These are phyloP conservation scores for Dicerorhinus sumatrensis DNA, from an alignment of 2,113 vertebrate species.

Conservation along the genomic window DNA sequence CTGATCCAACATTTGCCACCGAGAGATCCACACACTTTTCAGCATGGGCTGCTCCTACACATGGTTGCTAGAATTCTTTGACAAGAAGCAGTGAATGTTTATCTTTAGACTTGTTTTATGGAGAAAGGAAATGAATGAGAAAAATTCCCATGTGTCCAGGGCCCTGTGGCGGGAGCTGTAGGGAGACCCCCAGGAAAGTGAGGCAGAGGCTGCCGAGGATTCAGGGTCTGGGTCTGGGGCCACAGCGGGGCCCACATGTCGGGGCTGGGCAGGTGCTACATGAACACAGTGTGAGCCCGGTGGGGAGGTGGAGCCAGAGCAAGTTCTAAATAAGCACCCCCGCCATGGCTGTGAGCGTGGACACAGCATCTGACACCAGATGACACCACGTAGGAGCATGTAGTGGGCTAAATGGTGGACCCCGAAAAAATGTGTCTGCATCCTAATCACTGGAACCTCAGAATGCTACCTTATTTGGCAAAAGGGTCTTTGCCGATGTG, in stretches of 20 bases:
- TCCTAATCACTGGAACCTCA: accelerated
- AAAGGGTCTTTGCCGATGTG: not conserved
- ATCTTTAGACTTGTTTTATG: not conserved
- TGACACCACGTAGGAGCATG: not conserved
- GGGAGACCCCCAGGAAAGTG: accelerated
- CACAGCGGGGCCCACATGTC: accelerated
- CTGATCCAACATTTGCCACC: not conserved
- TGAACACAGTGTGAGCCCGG: accelerated
- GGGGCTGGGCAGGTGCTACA: accelerated
- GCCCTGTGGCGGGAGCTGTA: accelerated
- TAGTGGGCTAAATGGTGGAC: accelerated
- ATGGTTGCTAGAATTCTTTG: not conserved
- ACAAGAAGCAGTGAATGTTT: not conserved
- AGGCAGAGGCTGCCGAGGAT: not conserved
- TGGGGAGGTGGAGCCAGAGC: accelerated
- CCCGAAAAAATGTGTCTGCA: too few species aligned
- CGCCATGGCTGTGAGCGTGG: accelerated
- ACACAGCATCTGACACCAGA: accelerated
- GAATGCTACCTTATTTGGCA: not conserved
- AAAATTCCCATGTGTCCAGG: not conserved
- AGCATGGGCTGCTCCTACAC: not conserved
- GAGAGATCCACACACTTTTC: accelerated
- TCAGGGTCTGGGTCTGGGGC: not conserved
- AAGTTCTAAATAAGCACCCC: accelerated
- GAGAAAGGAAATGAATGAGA: not conserved